A percentile compares a stretch with the other conserved stretches of the same genome.
phyloP scores from a whole-genome alignment of 2,113 vertebrate genomes.

The Sphaerodactylus townsendi region DNA sequence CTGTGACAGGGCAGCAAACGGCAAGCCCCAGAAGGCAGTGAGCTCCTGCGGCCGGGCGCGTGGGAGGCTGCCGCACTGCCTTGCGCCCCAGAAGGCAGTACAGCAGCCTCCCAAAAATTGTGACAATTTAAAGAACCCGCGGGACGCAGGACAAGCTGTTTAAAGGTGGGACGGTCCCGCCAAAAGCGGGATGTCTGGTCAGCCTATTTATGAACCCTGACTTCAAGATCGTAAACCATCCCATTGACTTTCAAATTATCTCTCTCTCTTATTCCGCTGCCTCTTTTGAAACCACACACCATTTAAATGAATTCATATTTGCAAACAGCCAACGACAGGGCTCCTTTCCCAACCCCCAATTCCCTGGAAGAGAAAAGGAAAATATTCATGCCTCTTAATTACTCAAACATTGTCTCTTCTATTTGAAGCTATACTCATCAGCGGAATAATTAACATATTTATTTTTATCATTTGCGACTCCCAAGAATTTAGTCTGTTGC shows the following conservation, averaged over 20 bases:
- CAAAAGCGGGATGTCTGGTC: too few species aligned
- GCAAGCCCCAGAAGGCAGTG: too few species aligned
- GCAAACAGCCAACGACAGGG: neutral
- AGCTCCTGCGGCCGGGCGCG: too few species aligned
- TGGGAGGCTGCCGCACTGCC: too few species aligned
- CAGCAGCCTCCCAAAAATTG: too few species aligned
- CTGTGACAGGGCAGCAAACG: too few species aligned
- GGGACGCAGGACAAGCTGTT: too few species aligned
- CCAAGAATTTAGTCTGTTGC: constrained; percentile 59
- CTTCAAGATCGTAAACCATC: neutral
- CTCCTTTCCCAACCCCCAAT: neutral
- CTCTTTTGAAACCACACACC: neutral
- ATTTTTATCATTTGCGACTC: constrained; percentile 28
- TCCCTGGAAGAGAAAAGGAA: neutral
- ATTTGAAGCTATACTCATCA: constrained; percentile 15
- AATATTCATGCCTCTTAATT: constrained; percentile 18
- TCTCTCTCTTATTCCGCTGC: neutral
- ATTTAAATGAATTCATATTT: constrained; percentile 8
- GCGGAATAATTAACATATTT: constrained; percentile 2
- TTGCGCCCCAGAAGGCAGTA: too few species aligned
- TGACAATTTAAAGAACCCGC: too few species aligned
- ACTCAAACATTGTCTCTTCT: neutral
- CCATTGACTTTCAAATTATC: neutral
- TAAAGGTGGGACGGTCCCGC: too few species aligned
- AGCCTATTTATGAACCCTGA: too few species aligned